Evolutionary conservation across 92 coral and sea anemone genomes (phyloP), one percentile per base, ranked within the genome.

Genomic region (Parazoanthus atlanticus): DNA sequence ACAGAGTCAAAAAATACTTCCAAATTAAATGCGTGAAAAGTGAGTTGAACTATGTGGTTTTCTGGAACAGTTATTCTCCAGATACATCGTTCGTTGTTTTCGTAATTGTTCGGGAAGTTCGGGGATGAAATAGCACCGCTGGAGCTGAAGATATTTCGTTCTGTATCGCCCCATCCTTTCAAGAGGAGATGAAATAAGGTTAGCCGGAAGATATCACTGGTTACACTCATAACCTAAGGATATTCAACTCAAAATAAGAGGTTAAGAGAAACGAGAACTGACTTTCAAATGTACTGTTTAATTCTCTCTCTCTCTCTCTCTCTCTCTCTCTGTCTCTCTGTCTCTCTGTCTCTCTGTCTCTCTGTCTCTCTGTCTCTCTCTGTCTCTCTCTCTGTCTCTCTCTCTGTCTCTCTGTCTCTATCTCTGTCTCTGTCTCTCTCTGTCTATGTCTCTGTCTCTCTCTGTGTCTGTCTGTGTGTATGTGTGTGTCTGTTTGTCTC

Each of bases 21-120:
- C 52, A 36, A 5, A 41, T 75, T 36, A 5, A 75, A 75, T 1
- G 30, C 79, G 52, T 75, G 54, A 75, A 75, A 75, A 75, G 79
- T 75, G 46, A 75, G 47, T 75, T 38, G 38, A 25, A 75, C 79
- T 75, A 9, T 34, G 29, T 75, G 52, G 2, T 36, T 36, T 21
- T 8, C 26, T 7, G 79, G 79, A 75, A 75, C 79, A 8, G 79
- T 75, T 33, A 75, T 75, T 75, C 12, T 33, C 79, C 79, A 75
- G 79, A 21, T 75, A 38, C 23, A 75, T 6, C 12, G n/a, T 2
- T 75, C 47, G 49, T 75, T 38, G 10, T 75, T 38, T 75, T 19
- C 79, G 29, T 75, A 75, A 26, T 34, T 34, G 49, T 75, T 25
- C 10, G 79, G 79, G 25, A 28, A 75, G 43, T 75, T 75, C 10